Evolutionary conservation across 2,888 invertebrate species (phyloP).

Genomic region (Drosophila meridiana): DNA sequence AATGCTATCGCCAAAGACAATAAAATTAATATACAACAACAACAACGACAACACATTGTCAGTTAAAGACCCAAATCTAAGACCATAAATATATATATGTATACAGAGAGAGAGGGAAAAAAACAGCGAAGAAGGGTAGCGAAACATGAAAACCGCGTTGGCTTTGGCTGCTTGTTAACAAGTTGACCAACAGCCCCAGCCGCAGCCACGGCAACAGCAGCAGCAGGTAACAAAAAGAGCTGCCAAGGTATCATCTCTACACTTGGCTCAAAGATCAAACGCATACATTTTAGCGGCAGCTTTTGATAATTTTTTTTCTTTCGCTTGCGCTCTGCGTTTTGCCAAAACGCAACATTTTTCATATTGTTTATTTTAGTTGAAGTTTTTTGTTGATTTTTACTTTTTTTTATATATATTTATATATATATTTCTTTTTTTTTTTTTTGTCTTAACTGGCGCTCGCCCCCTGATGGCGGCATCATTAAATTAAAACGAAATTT

Average conservation of each 20-base stretch:
- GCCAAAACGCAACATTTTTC: slow-evolving; percentile 72
- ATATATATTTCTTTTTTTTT: slow-evolving; percentile 19
- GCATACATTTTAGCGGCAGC: slow-evolving; percentile 79
- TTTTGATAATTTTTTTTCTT: slow-evolving; percentile 75
- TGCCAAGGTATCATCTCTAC: slow-evolving; percentile 54
- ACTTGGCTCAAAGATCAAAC: slow-evolving; percentile 77
- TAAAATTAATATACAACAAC: slow-evolving; percentile 74
- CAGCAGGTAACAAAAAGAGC: slow-evolving; percentile 61
- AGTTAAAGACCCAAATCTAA: slow-evolving; percentile 70
- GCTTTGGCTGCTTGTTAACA: slow-evolving; percentile 74
- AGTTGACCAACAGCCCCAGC: slow-evolving; percentile 67
- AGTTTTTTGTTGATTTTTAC: slow-evolving; percentile 32
- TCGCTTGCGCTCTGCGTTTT: slow-evolving; percentile 32
- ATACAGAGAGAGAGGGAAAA: background rate
- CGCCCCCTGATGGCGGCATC: slow-evolving; percentile 69
- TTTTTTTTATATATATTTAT: background rate
- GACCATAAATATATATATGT: slow-evolving; percentile 64
- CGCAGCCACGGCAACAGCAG: slow-evolving; percentile 33
- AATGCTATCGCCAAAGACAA: slow-evolving; percentile 70
- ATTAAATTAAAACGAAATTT: slow-evolving; percentile 82
- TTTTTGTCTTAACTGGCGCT: slow-evolving; percentile 65
- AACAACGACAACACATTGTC: slow-evolving; percentile 25
- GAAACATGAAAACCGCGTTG: slow-evolving; percentile 61
- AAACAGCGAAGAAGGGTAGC: slow-evolving; percentile 59
- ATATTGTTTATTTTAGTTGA: slow-evolving; percentile 65